Evolutionary conservation across 2,888 invertebrate species (phyloP).

Genomic region (Rhopalosiphum nymphaeae): DNA sequence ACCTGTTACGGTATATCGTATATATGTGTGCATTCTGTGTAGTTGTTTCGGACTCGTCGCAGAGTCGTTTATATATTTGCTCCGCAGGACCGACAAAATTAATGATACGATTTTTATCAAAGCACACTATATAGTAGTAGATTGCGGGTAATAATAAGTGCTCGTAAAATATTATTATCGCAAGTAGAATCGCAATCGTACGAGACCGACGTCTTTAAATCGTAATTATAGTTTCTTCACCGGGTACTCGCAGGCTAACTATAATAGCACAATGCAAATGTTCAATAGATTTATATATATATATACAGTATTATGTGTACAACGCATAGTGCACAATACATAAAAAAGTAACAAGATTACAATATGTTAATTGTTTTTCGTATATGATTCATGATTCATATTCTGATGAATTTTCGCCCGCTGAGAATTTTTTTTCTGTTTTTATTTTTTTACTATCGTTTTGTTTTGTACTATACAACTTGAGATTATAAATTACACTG

Average conservation of each 20-base stretch:
- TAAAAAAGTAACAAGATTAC: not conserved
- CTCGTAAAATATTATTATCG: conserved; percentile 3
- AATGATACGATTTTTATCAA: conserved; percentile 4
- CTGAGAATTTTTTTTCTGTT: not conserved
- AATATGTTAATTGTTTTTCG: conserved; percentile 3
- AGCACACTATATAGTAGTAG: not conserved
- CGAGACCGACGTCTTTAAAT: not conserved
- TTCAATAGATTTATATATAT: not conserved
- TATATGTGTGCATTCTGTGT: not conserved
- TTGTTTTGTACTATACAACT: not conserved
- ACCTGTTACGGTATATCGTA: not conserved
- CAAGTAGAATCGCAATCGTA: not conserved
- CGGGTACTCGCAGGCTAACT: not conserved
- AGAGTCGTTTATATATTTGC: not conserved
- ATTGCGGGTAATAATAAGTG: not conserved
- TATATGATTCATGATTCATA: not conserved
- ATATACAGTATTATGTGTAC: not conserved
- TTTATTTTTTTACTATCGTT: not conserved
- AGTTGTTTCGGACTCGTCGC: not conserved
- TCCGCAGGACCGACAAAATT: not conserved
- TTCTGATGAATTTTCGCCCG: not conserved
- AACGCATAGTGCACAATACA: not conserved
- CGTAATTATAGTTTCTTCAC: not conserved
- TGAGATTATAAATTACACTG: not conserved
- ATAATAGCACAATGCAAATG: conserved; percentile 12